Evolutionary conservation across 2,888 invertebrate species (phyloP), one percentile per base, ranked within the genome.

Genomic region (Adelphocoris suturalis): DNA sequence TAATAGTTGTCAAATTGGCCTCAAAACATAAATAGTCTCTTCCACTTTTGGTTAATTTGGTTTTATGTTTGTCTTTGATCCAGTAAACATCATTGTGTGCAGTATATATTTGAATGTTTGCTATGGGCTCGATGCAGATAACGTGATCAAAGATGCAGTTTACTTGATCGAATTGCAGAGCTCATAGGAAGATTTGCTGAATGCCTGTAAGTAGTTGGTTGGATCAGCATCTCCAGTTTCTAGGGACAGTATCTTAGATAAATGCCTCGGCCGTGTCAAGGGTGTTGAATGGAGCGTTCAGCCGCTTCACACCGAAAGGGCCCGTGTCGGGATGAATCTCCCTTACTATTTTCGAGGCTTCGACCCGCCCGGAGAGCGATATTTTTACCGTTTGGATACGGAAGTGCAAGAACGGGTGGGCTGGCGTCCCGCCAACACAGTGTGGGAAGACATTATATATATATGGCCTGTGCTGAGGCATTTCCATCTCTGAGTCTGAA

Each of bases 331-430:
- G 78, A 82, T 82, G 82, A 82, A 48, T 82, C 48, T 52, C 78
- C 23, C 80, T 28, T 16, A 47, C 52, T 52, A 82, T 52, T 82
- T 82, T 52, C 27, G 82, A 52, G 52, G 7, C 52, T 52, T 16
- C 23, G 37, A n/a, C 37, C 46, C 16, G 46, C 78, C 78, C 37
- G 19, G 52, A 28, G 48, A 46, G 78, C 47, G 82, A 82, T 85
- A 85, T 85, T 85, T 85, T 85, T 85, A 85, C 85, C 85, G 61
- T 55, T 28, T 55, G 46, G 85, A 85, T 61, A 85, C 85, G 85
- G 85, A 85, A 85, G 85, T 85, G 85, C 85, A 82, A 82, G 82
- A 52, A 46, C 52, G 82, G 82, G 82, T 47, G 78, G 37, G 46
- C 52, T 82, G 82, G 82, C 82, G 5, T 16, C 48, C 14, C 12